phyloP scores from a whole-genome alignment of 2,113 vertebrate species.

The Sterrhoptilus dennistouni region DNA sequence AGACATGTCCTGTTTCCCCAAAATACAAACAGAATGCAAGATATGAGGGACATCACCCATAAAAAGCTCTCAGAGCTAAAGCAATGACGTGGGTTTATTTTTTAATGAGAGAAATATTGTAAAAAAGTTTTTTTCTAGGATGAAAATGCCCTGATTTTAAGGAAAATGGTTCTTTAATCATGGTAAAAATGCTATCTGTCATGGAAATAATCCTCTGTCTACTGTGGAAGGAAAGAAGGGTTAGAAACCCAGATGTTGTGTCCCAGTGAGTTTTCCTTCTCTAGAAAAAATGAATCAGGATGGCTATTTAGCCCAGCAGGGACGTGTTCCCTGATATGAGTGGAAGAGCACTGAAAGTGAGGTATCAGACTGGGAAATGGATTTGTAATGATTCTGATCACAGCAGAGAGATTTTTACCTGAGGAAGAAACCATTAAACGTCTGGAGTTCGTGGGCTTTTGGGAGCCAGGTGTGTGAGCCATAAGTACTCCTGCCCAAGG shows the following conservation, averaged over 20 bases:
- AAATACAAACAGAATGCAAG: neutral
- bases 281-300: neutral
- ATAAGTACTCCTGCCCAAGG: neutral
- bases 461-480: neutral
- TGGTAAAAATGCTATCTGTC: neutral
- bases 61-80: neutral
- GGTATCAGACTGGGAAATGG: slow-evolving; percentile 2
- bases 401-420: neutral
- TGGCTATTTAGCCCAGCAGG: slow-evolving; percentile 14
- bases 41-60: neutral
- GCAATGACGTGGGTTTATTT: neutral
- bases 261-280: neutral
- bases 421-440: neutral
- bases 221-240: neutral
- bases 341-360: neutral
- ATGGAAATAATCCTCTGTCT: neutral
- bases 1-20: neutral
- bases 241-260: neutral
- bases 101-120: neutral
- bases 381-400: neutral
- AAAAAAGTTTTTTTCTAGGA: neutral
- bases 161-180: neutral
- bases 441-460: neutral
- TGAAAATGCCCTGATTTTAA: neutral
- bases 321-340: neutral